Base-by-base conservation (phyloP, 2,888 invertebrate species). In the Phengaris alcon region DNA sequence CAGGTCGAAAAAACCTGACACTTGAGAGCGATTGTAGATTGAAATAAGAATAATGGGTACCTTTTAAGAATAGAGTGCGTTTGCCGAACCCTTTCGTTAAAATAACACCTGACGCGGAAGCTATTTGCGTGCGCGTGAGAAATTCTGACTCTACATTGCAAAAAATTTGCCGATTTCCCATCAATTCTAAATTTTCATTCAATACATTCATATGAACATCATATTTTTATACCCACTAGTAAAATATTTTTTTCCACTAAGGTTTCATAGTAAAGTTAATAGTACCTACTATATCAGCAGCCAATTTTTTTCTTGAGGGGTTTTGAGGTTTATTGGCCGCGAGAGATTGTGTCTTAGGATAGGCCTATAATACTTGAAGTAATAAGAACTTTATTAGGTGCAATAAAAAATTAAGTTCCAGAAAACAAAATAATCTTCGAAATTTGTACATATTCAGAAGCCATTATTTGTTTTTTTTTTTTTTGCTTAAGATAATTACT, bases 71-170 rank as follows among this genome's bases (percentile, higher is more conserved):
- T 80, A 77, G 81, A 79, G 83, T 84, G 84, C 82, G 84, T 86
- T 86, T 86, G 86, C 84, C 83, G 85, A 90, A 91, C 90, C 91
- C 91, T 92, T 93, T 91, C 84, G 83, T 81, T 83, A 82, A 79
- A 79, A 76, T 83, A 81, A 86, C 92, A 93, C 93, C 93, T 93
- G 93, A 93, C 86, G 85, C 93, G 93, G 93, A 92, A 91, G 88
- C 85, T 87, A 88, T 92, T 93, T 87, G 93, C 92, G 85, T 80
- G 81, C 84, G 82, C 91, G 92, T 92, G 92, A 89, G 92, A 92
- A 93, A 84, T 77, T 82, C 83, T 81, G 79, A 80, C 80, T 77
- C 81, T 79, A 80, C 77, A 79, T 77, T 78, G 75, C 59, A n/a
- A 69, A 69, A 69, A 69, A n/a, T 48, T 69, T 48, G 46, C 46